Conservation (phyloP, 2,888 invertebrate species). For the Dryomyza anilis region DNA sequence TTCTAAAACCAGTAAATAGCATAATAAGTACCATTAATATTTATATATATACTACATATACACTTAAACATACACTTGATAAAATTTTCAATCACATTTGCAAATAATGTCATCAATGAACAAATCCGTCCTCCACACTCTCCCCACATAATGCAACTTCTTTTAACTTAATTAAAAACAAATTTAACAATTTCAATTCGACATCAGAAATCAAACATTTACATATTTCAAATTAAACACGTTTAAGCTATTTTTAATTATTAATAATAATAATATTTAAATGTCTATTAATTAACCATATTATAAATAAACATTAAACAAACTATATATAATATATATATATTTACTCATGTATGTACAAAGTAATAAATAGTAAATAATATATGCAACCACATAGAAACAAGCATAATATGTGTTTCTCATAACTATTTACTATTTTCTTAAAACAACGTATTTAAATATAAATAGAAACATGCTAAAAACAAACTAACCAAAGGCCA, state of each 20-base stretch:
- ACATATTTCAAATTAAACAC: no score
- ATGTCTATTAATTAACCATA: slow-evolving; percentile 3
- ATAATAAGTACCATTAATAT: slow-evolving; percentile 27
- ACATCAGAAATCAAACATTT: background rate
- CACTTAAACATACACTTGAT: background rate
- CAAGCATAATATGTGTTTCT: slow-evolving; percentile 13
- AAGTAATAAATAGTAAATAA: slow-evolving; percentile 16
- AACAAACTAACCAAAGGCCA: slow-evolving; percentile 63
- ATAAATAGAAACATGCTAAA: slow-evolving; percentile 35
- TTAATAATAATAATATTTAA: slow-evolving; percentile 10
- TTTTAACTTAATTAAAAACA: background rate
- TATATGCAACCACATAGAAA: background rate
- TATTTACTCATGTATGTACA: slow-evolving; percentile 7
- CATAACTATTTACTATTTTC: slow-evolving; percentile 26
- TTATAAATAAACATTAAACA: no score
- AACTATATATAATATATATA: background rate
- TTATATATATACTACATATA: background rate
- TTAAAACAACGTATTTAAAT: slow-evolving; percentile 1
- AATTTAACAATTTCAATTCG: background rate
- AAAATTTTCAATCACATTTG: slow-evolving; percentile 26
- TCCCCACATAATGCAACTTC: background rate
- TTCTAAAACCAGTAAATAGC: slow-evolving; percentile 35
- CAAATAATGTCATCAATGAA: background rate
- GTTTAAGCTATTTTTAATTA: no score
- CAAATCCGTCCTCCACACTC: background rate